Base-by-base conservation (phyloP, 2,888 invertebrate genomes). In the Hirtodrosophila cameraria region DNA sequence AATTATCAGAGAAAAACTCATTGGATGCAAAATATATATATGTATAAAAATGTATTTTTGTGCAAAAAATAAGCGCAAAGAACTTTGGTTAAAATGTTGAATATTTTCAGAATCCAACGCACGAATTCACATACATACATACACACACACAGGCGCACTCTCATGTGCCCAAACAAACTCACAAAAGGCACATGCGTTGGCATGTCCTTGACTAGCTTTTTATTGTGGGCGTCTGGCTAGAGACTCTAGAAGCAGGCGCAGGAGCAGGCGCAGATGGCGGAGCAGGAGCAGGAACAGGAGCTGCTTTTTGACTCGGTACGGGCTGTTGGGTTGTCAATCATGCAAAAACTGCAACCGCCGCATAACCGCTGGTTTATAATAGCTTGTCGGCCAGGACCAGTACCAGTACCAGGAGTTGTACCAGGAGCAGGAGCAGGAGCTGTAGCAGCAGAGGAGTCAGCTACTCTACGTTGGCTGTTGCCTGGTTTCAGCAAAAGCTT, bases 401-500 rank as follows among this genome's bases (percentile, higher is more conserved):
- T 15, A 9, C 36, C 46, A 61, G 53, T 7, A 45, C 38, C 25
- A 50, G 33, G 23, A n/a, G n/a, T n/a, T n/a, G n/a, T n/a, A 12
- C 8, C 25, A 12, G 8, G 11, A 39, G 45, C 11, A n/a, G 42
- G 23, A 11, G 33, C 9, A 12, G 54, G 16, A 11, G 45, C 31
- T 13, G 27, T 15, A 42, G 31, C 5, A 3, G 58, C 13, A 1
- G 38, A 6, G 3, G 46, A n/a, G 25, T 25, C 11, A 8, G 45
- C 33, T 30, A 23, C 42, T 49, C 30, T 46, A 18, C 42, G 70
- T 41, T 65, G 70, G 38, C 52, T 67, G 81, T 80, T 81, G 78
- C 77, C 73, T 84, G 81, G 76, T 84, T 81, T 83, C 75, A 78
- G 81, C 81, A 75, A 79, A 82, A 85, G 85, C 85, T 85, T 83